These are phyloP conservation scores for Cenopis cana DNA, from an alignment of 2,888 invertebrate genomes.

Conservation along the genomic window DNA sequence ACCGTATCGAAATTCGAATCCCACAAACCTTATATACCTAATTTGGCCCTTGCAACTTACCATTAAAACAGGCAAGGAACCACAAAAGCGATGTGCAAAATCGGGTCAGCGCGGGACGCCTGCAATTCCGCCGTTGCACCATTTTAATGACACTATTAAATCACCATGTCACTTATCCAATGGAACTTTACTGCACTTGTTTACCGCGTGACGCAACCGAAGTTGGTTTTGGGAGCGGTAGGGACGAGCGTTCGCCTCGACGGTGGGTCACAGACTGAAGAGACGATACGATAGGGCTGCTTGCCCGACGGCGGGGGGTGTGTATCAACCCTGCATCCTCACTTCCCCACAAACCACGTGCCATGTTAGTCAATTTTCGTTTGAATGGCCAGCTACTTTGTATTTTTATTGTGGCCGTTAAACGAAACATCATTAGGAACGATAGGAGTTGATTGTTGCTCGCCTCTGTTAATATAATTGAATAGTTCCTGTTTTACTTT, in stretches of 20 bases:
- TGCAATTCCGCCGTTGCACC: slow-evolving; percentile 72
- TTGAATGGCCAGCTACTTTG: slow-evolving; percentile 68
- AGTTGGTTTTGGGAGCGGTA: slow-evolving; percentile 56
- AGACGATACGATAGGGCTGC: slow-evolving; percentile 57
- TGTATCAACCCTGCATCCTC: slow-evolving; percentile 76
- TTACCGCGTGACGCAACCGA: slow-evolving; percentile 75
- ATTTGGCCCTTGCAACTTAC: slow-evolving; percentile 71
- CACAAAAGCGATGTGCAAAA: slow-evolving; percentile 71
- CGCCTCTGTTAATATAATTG: slow-evolving; percentile 56
- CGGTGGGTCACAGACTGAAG: slow-evolving; percentile 52
- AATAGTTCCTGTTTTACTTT: slow-evolving; percentile 48
- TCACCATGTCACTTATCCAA: slow-evolving; percentile 75
- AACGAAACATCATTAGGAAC: slow-evolving; percentile 70
- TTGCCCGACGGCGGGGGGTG: slow-evolving; percentile 66
- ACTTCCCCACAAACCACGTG: slow-evolving; percentile 77
- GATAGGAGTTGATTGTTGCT: slow-evolving; percentile 65
- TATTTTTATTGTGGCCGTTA: slow-evolving; percentile 75
- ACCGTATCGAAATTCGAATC: slow-evolving; percentile 66
- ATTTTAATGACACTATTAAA: slow-evolving; percentile 74
- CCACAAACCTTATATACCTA: slow-evolving; percentile 58
- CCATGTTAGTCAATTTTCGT: slow-evolving; percentile 75
- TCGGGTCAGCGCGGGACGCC: slow-evolving; percentile 68
- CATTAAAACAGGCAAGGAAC: slow-evolving; percentile 76
- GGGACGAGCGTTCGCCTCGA: slow-evolving; percentile 63
- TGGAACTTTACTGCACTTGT: slow-evolving; percentile 57